These are phyloP conservation scores for Hipparchia sbordonii DNA, from an alignment of 2,888 invertebrate species.

Conservation along the genomic window DNA sequence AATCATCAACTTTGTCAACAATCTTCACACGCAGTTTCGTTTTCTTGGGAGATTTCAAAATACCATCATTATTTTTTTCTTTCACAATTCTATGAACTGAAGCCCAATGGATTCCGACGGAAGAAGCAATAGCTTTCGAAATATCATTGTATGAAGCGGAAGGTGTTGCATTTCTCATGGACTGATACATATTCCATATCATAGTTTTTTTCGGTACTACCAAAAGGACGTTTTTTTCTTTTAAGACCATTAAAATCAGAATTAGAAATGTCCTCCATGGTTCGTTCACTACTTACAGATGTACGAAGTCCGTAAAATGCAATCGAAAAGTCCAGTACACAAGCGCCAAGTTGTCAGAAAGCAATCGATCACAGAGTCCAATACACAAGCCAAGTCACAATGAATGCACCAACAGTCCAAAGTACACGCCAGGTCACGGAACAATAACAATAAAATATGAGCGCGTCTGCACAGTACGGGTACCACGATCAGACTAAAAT, in stretches of 20 bases:
- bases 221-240: neutral
- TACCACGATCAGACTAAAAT: neutral
- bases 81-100: neutral
- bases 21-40: constrained; percentile 1
- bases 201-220: neutral
- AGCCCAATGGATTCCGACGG: neutral
- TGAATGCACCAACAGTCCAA: neutral
- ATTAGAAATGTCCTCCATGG: too few species aligned
- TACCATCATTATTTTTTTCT: constrained; percentile 3
- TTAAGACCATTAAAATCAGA: neutral
- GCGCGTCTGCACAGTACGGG: neutral
- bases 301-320: too few species aligned
- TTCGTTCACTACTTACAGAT: too few species aligned
- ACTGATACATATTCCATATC: neutral
- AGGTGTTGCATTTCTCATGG: neutral
- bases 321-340: too few species aligned
- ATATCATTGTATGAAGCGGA: neutral
- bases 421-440: too few species aligned
- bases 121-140: constrained; percentile 3
- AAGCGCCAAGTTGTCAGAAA: too few species aligned
- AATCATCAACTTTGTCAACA: neutral
- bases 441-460: neutral
- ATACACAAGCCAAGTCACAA: too few species aligned
- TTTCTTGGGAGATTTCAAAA: constrained; percentile 3
- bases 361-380: too few species aligned